These are phyloP conservation scores for Pycnonotus jocosus DNA, from an alignment of 2,113 vertebrate genomes.

Conservation along the genomic window DNA sequence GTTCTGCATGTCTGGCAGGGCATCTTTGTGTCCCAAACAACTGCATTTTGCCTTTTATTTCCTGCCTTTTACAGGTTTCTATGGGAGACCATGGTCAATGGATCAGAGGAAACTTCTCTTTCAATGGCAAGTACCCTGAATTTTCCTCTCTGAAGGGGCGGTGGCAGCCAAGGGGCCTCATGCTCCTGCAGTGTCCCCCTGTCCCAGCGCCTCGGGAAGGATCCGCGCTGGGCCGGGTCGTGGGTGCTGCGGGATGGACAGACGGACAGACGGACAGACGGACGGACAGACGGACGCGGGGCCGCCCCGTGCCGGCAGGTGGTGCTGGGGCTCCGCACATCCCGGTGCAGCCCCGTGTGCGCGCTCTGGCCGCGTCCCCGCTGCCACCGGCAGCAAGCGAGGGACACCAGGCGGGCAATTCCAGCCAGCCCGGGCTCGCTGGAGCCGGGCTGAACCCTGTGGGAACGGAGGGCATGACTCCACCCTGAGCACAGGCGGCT, in stretches of 20 bases:
- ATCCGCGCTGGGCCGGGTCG: accelerated
- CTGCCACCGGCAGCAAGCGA: neutral
- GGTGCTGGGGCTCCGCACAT: neutral
- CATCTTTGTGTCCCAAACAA: neutral
- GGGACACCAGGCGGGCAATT: accelerated
- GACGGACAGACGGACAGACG: accelerated
- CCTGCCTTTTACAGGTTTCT: constrained; percentile 73
- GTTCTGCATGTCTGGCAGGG: neutral
- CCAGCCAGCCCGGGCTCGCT: neutral
- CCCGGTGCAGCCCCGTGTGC: neutral
- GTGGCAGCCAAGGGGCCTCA: accelerated
- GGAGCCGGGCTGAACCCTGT: neutral
- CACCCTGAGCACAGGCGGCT: neutral
- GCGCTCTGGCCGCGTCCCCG: neutral
- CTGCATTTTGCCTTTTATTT: neutral
- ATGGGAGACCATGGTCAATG: constrained; percentile 85
- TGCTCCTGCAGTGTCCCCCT: neutral
- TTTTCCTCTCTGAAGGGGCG: neutral
- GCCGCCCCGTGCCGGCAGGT: neutral
- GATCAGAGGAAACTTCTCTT: constrained; percentile 86
- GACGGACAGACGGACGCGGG: neutral
- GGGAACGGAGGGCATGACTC: neutral
- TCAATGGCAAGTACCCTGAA: constrained; percentile 74
- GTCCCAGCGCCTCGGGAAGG: neutral
- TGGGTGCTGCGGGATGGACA: neutral